A percentile compares a stretch with the other conserved stretches of the same genome.
phyloP scores from a whole-genome alignment of 2,113 vertebrate species.

The Scytalopus superciliaris region DNA sequence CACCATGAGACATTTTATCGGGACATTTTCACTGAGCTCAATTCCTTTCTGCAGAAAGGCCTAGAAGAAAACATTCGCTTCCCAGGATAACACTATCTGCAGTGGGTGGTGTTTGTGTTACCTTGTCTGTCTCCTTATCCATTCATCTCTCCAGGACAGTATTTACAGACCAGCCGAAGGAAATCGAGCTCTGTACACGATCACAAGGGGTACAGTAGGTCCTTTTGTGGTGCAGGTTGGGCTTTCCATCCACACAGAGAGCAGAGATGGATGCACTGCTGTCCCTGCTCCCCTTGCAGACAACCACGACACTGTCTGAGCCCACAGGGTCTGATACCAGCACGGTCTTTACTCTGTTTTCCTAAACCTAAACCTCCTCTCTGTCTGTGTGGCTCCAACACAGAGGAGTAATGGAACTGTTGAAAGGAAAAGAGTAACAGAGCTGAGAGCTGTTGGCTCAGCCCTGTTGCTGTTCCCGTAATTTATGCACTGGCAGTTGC shows the following conservation, averaged over 20 bases:
- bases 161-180: neutral
- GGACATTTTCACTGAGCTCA: neutral
- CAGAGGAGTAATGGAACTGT: neutral
- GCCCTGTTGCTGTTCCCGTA: neutral
- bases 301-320: neutral
- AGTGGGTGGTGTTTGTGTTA: neutral
- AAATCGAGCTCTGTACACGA: neutral
- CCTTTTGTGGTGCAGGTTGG: neutral
- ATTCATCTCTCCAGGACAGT: neutral
- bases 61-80: neutral
- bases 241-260: neutral
- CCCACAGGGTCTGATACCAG: neutral
- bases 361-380: neutral
- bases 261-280: neutral
- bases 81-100: neutral
- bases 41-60: neutral
- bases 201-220: neutral
- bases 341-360: neutral
- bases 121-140: neutral
- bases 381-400: neutral
- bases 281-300: neutral
- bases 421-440: conserved; percentile 27
- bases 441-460: conserved; percentile 2
- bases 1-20: neutral
- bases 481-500: neutral